Percentiles rank a stretch among this genome's conserved stretches.
These are phyloP conservation scores for Calliopsis andreniformis DNA, from an alignment of 1,140 invertebrate genomes.

Conservation along the genomic window DNA sequence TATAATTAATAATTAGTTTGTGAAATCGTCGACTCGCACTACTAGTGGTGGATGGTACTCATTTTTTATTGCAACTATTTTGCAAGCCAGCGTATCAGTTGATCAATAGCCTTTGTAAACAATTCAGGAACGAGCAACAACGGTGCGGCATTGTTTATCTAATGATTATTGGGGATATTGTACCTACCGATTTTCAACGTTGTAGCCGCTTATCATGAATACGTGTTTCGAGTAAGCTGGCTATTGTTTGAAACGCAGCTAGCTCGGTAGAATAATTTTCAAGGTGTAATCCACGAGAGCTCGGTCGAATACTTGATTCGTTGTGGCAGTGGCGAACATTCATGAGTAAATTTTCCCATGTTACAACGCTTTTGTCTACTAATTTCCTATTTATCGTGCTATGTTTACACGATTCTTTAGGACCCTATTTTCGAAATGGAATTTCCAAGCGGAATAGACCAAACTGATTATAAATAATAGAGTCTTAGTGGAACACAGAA, in stretches of 20 bases:
- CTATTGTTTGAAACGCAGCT: constrained; percentile 30
- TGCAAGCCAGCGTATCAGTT: constrained; percentile 17
- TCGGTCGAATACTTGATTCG: constrained; percentile 28
- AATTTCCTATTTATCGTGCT: background rate
- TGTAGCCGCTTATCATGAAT: constrained; percentile 29
- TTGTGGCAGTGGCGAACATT: background rate
- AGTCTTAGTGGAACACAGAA: too few species aligned
- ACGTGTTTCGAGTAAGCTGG: constrained; percentile 15
- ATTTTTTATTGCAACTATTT: constrained; percentile 32
- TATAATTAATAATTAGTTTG: too few species aligned
- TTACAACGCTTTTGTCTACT: constrained; percentile 9
- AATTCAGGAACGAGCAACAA: background rate
- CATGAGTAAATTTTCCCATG: constrained; percentile 1
- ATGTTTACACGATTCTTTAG: background rate
- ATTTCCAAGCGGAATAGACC: too few species aligned
- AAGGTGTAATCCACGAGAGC: constrained; percentile 28
- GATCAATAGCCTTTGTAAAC: background rate
- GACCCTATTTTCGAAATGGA: too few species aligned
- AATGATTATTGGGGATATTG: constrained; percentile 42
- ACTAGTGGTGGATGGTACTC: constrained; percentile 37
- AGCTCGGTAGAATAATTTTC: constrained; percentile 30
- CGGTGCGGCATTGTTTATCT: constrained; percentile 19
- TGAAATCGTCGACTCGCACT: too few species aligned
- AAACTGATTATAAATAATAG: too few species aligned
- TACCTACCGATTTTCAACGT: constrained; percentile 32